Base-by-base conservation (phyloP, 2,888 invertebrate genomes). In the Cantharis lateralis region DNA sequence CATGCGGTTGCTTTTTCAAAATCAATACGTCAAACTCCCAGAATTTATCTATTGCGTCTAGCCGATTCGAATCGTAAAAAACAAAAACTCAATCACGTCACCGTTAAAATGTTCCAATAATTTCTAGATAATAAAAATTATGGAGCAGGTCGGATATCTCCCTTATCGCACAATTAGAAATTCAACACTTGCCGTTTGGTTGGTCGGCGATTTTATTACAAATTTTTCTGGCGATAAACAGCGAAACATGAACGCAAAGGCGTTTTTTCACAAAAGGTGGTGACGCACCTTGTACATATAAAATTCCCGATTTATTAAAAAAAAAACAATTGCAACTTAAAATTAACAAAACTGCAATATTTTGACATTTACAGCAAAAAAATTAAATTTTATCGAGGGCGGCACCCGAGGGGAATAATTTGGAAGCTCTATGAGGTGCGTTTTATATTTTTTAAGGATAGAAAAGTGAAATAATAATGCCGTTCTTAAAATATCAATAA, bases 11-110 rank as follows among this genome's bases (percentile, higher is more conserved):
- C 71, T 69, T 75, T 72, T 68, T 63, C 64, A 71, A 85, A 79
- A 84, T 84, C 85, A 84, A 86, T 86, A 86, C 86, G 85, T 86
- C 75, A 71, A 71, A 64, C 78, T 75, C 70, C 75, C 72, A 72
- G 70, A 72, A 76, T 76, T 76, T 76, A 76, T 79, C 79, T 78
- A 77, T 75, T 78, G 73, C 75, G 80, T 79, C 80, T 81, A 73
- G 79, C 74, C 79, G 74, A 48, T 66, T 24, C 64, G 24, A 66
- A 18, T 66, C 48, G 48, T 48, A 48, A 48, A 48, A n/a, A 48
- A 48, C 48, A 48, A 48, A 48, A 48, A 48, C 48, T 7, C 48
- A 48, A 48, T 48, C 7, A 48, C 48, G 48, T 48, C 48, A 48
- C 48, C 7, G 48, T 48, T 48, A 48, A 48, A 48, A 32, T 13